These are phyloP conservation scores for Sphaerodactylus townsendi DNA, from an alignment of 2,113 vertebrate species.

Conservation along the genomic window DNA sequence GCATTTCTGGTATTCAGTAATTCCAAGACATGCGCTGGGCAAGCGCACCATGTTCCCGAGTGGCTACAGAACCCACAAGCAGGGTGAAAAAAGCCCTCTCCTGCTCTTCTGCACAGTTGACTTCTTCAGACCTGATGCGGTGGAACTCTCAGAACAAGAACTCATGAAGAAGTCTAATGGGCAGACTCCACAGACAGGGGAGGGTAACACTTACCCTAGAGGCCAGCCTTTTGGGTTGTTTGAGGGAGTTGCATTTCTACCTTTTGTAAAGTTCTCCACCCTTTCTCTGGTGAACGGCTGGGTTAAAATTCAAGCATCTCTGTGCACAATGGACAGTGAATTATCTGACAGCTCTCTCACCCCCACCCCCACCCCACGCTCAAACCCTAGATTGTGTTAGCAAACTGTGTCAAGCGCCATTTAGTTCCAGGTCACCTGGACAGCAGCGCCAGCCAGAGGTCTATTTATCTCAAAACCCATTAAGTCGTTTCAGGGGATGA, in stretches of 20 bases:
- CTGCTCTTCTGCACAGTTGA: too few species aligned
- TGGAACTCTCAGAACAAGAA: not conserved
- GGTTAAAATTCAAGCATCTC: not conserved
- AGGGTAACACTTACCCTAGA: not conserved
- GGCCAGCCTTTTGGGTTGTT: not conserved
- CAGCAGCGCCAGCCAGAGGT: not conserved
- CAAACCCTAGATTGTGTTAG: not conserved
- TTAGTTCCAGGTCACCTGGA: constrained; percentile 16
- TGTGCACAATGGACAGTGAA: not conserved
- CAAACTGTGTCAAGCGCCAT: constrained; percentile 7
- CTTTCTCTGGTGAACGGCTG: not conserved
- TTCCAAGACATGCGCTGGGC: too few species aligned
- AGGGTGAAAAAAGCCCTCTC: too few species aligned
- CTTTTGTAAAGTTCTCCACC: too few species aligned
- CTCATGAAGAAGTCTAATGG: too few species aligned
- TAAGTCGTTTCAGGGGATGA: not conserved
- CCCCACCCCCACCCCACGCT: not conserved
- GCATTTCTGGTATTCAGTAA: too few species aligned
- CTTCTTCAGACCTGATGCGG: too few species aligned
- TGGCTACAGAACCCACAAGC: too few species aligned
- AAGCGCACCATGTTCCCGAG: too few species aligned
- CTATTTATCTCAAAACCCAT: constrained; percentile 15
- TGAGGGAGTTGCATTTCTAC: too few species aligned
- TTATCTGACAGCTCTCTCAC: fast-evolving
- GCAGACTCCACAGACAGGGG: too few species aligned